A percentile compares a stretch with the other conserved stretches of the same genome.
Conservation (phyloP, 35 echinoderm and acorn worm genomes). For the Nesometra sesokonis region DNA sequence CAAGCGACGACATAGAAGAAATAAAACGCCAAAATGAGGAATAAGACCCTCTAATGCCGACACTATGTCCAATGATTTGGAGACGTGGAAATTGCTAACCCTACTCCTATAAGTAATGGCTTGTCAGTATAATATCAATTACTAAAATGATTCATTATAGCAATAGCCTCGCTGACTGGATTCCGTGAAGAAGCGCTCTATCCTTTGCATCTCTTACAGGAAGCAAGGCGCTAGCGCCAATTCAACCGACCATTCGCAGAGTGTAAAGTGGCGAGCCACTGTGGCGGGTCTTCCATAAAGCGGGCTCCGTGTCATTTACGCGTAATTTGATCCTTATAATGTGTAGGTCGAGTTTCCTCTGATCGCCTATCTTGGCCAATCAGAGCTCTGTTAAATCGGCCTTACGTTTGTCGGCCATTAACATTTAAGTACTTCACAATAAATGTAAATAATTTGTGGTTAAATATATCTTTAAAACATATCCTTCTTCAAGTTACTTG, state of each 20-base stretch:
- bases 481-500: background rate
- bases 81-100: background rate
- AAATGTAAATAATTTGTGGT: background rate
- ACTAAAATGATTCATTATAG: background rate
- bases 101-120: background rate
- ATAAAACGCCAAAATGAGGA: background rate
- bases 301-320: constrained; percentile 14
- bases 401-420: background rate
- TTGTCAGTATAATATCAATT: background rate
- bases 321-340: constrained; percentile 21
- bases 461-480: background rate
- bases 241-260: background rate
- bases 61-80: background rate
- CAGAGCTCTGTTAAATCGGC: background rate
- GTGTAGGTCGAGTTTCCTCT: constrained; percentile 16
- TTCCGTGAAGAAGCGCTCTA: background rate
- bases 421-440: background rate
- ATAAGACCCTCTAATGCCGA: background rate
- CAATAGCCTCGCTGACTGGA: background rate
- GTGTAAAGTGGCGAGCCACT: constrained; percentile 1
- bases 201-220: background rate
- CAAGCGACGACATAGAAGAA: background rate
- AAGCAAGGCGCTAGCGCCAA: constrained; percentile 5
- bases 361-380: background rate
- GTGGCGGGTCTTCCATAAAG: constrained; percentile 10